phyloP scores from a whole-genome alignment of 2,888 invertebrate species.

The Dryomyza anilis region DNA sequence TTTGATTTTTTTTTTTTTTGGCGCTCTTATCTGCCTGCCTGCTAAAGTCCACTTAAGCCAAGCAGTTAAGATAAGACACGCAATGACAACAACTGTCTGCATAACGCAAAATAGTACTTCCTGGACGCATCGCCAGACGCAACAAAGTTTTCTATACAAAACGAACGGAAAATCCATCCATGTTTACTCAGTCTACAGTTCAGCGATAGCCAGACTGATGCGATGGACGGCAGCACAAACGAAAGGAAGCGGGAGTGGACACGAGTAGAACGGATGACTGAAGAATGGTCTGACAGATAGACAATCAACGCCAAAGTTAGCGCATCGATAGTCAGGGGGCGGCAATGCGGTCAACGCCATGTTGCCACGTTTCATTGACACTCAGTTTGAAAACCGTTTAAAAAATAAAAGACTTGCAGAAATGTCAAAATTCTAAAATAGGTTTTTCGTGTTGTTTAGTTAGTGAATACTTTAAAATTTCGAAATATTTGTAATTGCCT shows the following conservation, averaged over 20 bases:
- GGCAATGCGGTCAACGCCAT: conserved; percentile 4
- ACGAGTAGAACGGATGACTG: not conserved
- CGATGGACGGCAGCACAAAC: conserved; percentile 34
- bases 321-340: too few species aligned
- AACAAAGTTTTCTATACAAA: conserved; percentile 8
- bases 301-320: too few species aligned
- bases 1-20: too few species aligned
- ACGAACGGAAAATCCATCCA: conserved; percentile 34
- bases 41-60: conserved; percentile 23
- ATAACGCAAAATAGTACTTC: not conserved
- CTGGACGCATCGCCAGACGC: conserved; percentile 14
- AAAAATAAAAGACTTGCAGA: too few species aligned
- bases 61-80: conserved; percentile 19
- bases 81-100: conserved; percentile 20
- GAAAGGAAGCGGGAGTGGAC: conserved; percentile 22
- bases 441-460: too few species aligned
- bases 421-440: too few species aligned
- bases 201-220: conserved; percentile 14
- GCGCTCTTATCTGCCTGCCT: too few species aligned
- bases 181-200: not conserved
- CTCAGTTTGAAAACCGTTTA: too few species aligned
- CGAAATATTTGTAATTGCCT: too few species aligned
- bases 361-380: not conserved
- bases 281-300: too few species aligned
- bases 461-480: too few species aligned